Evolutionary conservation across 2,113 vertebrate genomes (phyloP), one percentile per base, ranked within the genome.

Genomic region (Natator depressus): DNA sequence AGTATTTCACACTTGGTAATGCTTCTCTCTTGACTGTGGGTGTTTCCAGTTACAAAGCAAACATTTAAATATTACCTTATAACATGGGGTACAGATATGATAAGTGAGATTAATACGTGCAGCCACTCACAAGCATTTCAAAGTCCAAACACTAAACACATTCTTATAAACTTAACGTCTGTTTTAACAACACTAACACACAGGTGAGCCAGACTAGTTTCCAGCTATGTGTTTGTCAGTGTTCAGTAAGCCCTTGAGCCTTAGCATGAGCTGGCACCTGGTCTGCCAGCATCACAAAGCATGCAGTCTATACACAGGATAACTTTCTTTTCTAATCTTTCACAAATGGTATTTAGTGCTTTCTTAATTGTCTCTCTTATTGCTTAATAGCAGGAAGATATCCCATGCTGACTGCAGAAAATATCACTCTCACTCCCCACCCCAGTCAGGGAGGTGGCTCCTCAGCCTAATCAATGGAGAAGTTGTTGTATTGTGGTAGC

Each of bases 271-370:
- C 65, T 38, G 65, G 16, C 65, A 69, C 19, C 17, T 22, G 35
- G 35, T 69, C 35, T 69, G 31, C 35, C 35, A 69, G 65, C 9
- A 4, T 38, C 65, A 20, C 65, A 38, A 76, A 27, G 19, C 4
- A 31, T 22, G 49, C 0, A 86, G 20, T 47, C 42, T 47, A 25
- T 10, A 76, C 11, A 75, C 53, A 93, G 25, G 57, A 46, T 85
- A 92, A 57, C 57, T 55, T 95, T 90, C 80, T 92, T 62, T 82
- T 82, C 69, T 89, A 89, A 38, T 62, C 80, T 95, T 72, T n/a
- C 78, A 81, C 55, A 86, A 57, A 46, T 42, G 16, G 35, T 92
- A 84, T 20, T 65, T n/a, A 24, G n/a, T 59, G 53, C 91, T 96
- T 91, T 75, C 83, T 88, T 91, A 8, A 94, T 42, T 65, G 13